phyloP scores from a whole-genome alignment of 2,113 vertebrate species.

The Heptranchias perlo region DNA sequence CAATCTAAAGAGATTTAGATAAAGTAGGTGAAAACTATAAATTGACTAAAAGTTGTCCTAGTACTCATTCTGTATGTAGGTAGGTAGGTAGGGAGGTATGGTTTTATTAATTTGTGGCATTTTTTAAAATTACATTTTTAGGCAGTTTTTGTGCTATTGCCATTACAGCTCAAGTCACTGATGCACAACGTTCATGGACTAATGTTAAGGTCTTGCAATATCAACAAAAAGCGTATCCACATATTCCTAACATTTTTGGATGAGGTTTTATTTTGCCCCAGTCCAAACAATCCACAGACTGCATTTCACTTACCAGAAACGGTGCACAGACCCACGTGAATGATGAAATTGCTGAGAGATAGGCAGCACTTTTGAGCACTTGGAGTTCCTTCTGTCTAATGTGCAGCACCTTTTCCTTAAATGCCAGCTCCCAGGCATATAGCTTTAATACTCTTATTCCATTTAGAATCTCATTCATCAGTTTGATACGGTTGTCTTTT shows the following conservation, averaged over 20 bases:
- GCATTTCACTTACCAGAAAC: constrained; percentile 79
- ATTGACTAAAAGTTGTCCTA: background rate
- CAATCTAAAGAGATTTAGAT: background rate
- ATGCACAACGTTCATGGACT: background rate
- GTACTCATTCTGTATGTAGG: background rate
- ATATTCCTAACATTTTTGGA: background rate
- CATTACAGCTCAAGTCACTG: background rate
- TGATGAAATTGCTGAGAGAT: constrained; percentile 76
- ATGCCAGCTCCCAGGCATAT: constrained; percentile 95
- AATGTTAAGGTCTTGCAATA: background rate
- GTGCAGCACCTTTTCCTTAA: constrained; percentile 78
- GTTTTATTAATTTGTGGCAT: background rate
- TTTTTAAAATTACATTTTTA: background rate
- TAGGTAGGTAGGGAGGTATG: no score
- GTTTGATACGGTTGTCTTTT: constrained; percentile 90
- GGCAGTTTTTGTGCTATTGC: background rate
- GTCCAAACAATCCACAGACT: background rate
- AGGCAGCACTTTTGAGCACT: constrained; percentile 87
- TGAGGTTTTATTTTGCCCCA: background rate
- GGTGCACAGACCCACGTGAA: constrained; percentile 98
- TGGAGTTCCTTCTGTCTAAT: constrained; percentile 82
- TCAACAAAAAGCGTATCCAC: background rate
- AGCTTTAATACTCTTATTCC: constrained; percentile 95
- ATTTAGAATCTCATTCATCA: constrained; percentile 96
- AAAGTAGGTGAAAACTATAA: background rate